Conservation (phyloP, 2,797 vertebrate genomes). For the Rousettus madagascariensis region DNA sequence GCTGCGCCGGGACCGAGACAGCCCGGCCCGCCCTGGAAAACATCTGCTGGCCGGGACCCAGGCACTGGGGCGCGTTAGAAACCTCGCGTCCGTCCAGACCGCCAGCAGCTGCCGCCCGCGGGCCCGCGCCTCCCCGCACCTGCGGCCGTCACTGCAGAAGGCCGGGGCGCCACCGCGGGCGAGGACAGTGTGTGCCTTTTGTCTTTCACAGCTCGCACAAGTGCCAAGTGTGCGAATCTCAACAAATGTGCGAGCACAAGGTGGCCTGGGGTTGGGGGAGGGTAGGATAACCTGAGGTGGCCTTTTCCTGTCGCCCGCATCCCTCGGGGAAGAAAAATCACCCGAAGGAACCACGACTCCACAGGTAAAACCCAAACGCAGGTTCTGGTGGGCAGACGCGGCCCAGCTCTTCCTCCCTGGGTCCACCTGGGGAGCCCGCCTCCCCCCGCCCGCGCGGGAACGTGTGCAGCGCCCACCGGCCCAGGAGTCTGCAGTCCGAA, state of each 20-base stretch:
- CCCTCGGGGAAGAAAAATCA: neutral
- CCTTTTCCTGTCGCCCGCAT: neutral
- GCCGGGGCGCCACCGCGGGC: neutral
- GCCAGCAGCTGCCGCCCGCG: neutral
- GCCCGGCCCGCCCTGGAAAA: neutral
- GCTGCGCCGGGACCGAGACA: rapidly evolving
- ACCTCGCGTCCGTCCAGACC: neutral
- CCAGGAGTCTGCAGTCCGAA: neutral
- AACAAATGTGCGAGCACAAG: neutral
- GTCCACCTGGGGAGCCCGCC: too few relatives aligned
- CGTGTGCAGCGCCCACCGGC: rapidly evolving
- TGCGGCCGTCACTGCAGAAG: neutral
- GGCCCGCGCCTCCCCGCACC: neutral
- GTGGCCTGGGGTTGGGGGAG: rapidly evolving
- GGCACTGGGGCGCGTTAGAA: neutral
- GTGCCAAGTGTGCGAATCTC: neutral
- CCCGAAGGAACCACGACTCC: neutral
- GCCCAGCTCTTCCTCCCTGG: neutral
- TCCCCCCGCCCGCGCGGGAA: neutral
- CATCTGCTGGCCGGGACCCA: neutral
- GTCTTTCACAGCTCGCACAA: neutral
- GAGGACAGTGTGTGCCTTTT: neutral
- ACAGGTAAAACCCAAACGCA: neutral
- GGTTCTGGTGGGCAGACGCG: neutral
- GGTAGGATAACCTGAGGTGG: neutral